Conservation (phyloP, 2,888 invertebrate species). For the Limulus polyphemus region DNA sequence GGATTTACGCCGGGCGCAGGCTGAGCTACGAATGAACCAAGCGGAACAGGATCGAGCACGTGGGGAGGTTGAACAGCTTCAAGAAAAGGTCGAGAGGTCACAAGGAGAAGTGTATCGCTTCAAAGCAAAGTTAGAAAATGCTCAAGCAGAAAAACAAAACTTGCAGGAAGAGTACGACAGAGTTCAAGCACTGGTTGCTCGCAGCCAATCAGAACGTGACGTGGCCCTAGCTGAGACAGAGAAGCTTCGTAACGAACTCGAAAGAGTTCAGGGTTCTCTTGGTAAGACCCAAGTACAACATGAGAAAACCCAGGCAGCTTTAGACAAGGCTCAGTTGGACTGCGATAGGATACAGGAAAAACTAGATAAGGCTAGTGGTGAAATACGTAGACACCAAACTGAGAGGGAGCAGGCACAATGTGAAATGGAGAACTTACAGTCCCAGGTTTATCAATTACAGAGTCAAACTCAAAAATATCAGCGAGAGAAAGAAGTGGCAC, state of each 20-base stretch:
- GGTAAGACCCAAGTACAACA: conserved; percentile 83
- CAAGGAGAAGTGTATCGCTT: conserved; percentile 89
- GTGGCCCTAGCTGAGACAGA: conserved; percentile 46
- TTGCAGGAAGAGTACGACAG: conserved; percentile 83
- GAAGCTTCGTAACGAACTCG: conserved; percentile 27
- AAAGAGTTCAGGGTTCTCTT: conserved; percentile 57
- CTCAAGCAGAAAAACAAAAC: conserved; percentile 86
- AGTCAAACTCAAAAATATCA: conserved; percentile 74
- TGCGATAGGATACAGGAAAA: conserved; percentile 34
- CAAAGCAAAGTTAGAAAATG: conserved; percentile 86
- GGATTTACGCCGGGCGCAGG: conserved; percentile 73
- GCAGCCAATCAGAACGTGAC: conserved; percentile 76
- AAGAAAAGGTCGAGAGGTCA: conserved; percentile 85
- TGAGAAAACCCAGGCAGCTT: conserved; percentile 73
- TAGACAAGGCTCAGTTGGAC: conserved; percentile 63
- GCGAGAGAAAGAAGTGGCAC: conserved; percentile 75
- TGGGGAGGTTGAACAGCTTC: conserved; percentile 54
- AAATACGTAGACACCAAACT: conserved; percentile 46
- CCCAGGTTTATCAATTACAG: conserved; percentile 73
- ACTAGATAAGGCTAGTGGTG: conserved; percentile 28
- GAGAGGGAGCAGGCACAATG: conserved; percentile 82
- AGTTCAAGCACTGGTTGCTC: conserved; percentile 64
- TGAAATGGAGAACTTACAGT: conserved; percentile 79
- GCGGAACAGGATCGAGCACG: conserved; percentile 65
- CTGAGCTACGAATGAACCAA: conserved; percentile 79